Conservation (phyloP, 1,140 invertebrate species). For the Megathymus violae region DNA sequence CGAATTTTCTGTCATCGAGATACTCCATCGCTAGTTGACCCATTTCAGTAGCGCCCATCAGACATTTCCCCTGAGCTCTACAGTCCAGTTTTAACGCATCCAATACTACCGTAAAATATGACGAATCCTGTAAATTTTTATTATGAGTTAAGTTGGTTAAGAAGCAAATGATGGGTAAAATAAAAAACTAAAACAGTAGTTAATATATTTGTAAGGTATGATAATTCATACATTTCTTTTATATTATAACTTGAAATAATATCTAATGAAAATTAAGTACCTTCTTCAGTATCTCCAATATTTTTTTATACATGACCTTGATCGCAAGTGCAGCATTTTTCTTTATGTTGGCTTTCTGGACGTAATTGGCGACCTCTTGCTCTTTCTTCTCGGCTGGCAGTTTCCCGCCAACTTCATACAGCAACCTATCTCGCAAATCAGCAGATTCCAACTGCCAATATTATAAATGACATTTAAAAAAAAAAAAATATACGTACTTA, state of each 20-base stretch:
- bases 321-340: slow-evolving; percentile 85
- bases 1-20: slow-evolving; percentile 84
- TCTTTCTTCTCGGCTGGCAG: slow-evolving; percentile 80
- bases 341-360: slow-evolving; percentile 84
- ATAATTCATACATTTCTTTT: too few species aligned
- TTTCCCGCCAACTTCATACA: slow-evolving; percentile 78
- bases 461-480: too few species aligned
- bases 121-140: slow-evolving; percentile 80
- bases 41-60: slow-evolving; percentile 85
- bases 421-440: slow-evolving; percentile 75
- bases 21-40: slow-evolving; percentile 86
- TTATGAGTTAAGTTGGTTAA: too few species aligned
- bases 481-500: too few species aligned
- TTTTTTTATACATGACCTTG: slow-evolving; percentile 84
- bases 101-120: slow-evolving; percentile 85
- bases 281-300: slow-evolving; percentile 85
- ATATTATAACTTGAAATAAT: too few species aligned
- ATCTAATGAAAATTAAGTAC: slow-evolving; percentile 42
- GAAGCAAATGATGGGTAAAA: too few species aligned
- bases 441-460: slow-evolving; percentile 78
- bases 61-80: slow-evolving; percentile 83
- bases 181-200: neutral
- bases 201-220: too few species aligned
- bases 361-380: slow-evolving; percentile 83
- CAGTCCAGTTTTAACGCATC: slow-evolving; percentile 84